Conservation (phyloP, 2,797 vertebrate species). For the Cichlasoma orientale region DNA sequence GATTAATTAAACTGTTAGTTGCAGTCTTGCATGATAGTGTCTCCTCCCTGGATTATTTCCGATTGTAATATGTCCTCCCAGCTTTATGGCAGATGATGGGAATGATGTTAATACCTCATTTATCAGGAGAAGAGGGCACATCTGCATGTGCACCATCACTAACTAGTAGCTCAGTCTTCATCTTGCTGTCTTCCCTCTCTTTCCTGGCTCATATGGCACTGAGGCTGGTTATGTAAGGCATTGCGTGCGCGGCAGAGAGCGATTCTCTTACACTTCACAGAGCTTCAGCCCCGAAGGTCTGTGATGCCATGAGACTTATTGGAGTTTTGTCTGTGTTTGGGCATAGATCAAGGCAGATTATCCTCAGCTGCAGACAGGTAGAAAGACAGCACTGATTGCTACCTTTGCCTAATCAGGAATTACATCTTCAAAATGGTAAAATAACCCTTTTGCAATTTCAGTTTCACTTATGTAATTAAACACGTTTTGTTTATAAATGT, state of each 20-base stretch:
- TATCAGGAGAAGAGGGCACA: conserved; percentile 2
- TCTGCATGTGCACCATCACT: background rate
- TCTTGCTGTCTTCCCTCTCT: background rate
- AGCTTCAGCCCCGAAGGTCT: conserved; percentile 29
- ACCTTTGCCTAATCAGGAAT: background rate
- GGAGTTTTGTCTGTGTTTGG: conserved; percentile 30
- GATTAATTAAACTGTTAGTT: too few species aligned
- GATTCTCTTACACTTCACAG: conserved; percentile 38
- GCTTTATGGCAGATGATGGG: background rate
- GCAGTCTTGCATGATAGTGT: background rate
- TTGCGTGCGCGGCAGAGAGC: conserved; percentile 51
- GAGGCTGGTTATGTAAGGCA: conserved; percentile 66
- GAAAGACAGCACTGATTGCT: background rate
- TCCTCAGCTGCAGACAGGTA: background rate
- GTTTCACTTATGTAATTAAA: background rate
- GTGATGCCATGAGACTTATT: conserved; percentile 34
- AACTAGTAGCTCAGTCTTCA: background rate
- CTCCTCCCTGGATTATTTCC: background rate
- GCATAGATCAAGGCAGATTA: conserved; percentile 1
- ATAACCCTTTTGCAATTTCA: background rate
- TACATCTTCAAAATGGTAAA: background rate
- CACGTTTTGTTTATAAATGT: background rate
- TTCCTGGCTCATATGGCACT: conserved; percentile 43
- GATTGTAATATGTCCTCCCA: background rate
- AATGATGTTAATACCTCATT: conserved; percentile 5